A percentile compares a stretch with the other conserved stretches of the same genome.
These are phyloP conservation scores for Dermatemys mawii DNA, from an alignment of 2,113 vertebrate species.

Conservation along the genomic window DNA sequence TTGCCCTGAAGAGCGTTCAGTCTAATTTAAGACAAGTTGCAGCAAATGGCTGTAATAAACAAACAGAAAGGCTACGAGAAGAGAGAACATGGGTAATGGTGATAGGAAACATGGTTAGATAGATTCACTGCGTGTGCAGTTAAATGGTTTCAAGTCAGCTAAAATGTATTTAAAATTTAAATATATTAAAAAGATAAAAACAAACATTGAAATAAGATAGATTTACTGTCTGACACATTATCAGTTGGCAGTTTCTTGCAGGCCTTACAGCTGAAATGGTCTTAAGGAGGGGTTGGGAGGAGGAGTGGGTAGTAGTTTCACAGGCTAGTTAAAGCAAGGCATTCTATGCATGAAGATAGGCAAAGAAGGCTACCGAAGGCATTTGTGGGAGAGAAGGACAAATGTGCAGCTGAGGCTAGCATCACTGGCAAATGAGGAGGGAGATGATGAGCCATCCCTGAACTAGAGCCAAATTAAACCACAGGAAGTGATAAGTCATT, in stretches of 20 bases:
- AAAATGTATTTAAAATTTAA: background rate
- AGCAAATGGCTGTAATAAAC: background rate
- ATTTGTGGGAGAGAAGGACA: background rate
- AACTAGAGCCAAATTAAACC: background rate
- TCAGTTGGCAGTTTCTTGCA: background rate
- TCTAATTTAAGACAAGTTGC: background rate
- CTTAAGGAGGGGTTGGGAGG: background rate
- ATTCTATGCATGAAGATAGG: background rate
- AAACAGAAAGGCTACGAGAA: background rate
- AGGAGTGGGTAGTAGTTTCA: fast-evolving
- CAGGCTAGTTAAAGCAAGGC: background rate
- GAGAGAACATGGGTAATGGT: background rate
- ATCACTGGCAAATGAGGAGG: background rate
- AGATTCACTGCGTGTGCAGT: background rate
- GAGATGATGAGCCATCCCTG: background rate
- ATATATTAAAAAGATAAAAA: background rate
- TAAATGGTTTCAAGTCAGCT: background rate
- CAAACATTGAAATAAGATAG: background rate
- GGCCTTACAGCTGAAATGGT: background rate
- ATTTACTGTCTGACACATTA: background rate
- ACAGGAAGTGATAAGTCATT: background rate
- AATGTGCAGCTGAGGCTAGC: background rate
- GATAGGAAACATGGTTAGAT: background rate
- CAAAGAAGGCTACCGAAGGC: background rate
- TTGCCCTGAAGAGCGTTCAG: background rate